Conservation (phyloP, 1,140 invertebrate genomes). For the Cydia strobilella region DNA sequence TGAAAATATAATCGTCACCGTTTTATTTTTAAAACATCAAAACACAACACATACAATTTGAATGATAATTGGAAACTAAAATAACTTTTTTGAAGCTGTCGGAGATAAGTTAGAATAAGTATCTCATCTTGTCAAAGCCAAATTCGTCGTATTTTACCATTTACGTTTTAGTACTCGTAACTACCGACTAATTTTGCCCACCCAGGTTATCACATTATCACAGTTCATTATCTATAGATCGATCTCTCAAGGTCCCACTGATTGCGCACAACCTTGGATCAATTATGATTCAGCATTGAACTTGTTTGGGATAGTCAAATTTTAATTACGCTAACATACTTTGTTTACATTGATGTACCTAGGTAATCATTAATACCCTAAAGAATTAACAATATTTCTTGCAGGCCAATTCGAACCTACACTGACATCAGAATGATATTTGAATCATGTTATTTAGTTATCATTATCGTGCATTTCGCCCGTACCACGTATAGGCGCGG, state of each 20-base stretch:
- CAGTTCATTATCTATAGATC: slow-evolving; percentile 17
- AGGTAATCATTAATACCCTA: neutral
- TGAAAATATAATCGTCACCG: neutral
- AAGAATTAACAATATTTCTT: neutral
- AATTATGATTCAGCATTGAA: neutral
- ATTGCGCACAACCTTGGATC: slow-evolving; percentile 5
- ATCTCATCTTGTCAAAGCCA: too few relatives aligned
- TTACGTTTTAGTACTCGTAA: too few relatives aligned
- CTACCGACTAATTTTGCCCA: neutral
- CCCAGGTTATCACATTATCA: slow-evolving; percentile 13
- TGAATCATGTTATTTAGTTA: too few relatives aligned
- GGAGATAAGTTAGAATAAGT: too few relatives aligned
- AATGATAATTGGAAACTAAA: neutral
- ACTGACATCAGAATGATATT: too few relatives aligned
- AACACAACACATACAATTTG: neutral
- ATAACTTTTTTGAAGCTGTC: neutral
- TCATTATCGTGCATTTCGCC: too few relatives aligned
- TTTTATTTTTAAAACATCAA: neutral
- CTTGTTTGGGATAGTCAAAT: neutral
- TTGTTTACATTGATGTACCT: neutral
- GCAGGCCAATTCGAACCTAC: too few relatives aligned
- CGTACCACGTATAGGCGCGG: too few relatives aligned
- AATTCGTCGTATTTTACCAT: too few relatives aligned
- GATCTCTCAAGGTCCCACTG: slow-evolving; percentile 1
- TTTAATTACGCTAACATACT: neutral